These are phyloP conservation scores for Cremastinae sp. DNA, from an alignment of 2,888 invertebrate species.

Conservation along the genomic window DNA sequence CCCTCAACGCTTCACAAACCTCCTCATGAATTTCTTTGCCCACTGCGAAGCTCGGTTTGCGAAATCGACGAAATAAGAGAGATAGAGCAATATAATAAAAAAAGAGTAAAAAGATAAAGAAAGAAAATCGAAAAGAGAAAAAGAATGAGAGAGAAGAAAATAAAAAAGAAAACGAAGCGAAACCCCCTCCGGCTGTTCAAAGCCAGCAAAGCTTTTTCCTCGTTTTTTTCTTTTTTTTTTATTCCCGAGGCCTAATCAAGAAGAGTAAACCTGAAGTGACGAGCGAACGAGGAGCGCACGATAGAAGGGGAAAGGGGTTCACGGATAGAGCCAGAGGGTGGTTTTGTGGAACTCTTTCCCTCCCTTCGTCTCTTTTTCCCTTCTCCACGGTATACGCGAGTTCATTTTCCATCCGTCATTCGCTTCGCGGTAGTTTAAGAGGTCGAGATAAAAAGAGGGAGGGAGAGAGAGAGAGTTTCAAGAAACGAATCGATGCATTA, in stretches of 20 bases:
- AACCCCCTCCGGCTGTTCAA: constrained; percentile 49
- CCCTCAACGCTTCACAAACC: constrained; percentile 52
- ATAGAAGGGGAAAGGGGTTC: constrained; percentile 61
- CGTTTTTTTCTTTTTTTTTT: constrained; percentile 65
- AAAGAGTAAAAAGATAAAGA: background rate
- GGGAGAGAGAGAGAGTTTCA: constrained; percentile 57
- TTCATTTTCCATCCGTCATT: constrained; percentile 36
- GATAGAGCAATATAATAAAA: background rate
- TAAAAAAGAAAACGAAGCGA: background rate
- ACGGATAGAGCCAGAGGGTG: constrained; percentile 61
- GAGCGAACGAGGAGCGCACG: constrained; percentile 63
- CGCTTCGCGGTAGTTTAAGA: constrained; percentile 63
- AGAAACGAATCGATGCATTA: constrained; percentile 75
- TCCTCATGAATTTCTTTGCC: constrained; percentile 60
- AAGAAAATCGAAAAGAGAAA: constrained; percentile 1
- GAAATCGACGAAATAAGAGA: constrained; percentile 8
- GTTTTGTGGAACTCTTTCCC: constrained; percentile 18
- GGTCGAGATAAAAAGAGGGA: constrained; percentile 56
- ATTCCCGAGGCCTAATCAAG: constrained; percentile 78
- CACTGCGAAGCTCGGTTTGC: constrained; percentile 38
- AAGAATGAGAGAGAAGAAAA: constrained; percentile 2
- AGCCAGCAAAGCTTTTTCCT: constrained; percentile 55
- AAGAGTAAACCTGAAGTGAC: constrained; percentile 78
- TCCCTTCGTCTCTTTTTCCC: constrained; percentile 5
- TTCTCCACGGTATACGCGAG: background rate